Conservation (phyloP, 1,140 invertebrate species). For the Helicoverpa armigera region DNA sequence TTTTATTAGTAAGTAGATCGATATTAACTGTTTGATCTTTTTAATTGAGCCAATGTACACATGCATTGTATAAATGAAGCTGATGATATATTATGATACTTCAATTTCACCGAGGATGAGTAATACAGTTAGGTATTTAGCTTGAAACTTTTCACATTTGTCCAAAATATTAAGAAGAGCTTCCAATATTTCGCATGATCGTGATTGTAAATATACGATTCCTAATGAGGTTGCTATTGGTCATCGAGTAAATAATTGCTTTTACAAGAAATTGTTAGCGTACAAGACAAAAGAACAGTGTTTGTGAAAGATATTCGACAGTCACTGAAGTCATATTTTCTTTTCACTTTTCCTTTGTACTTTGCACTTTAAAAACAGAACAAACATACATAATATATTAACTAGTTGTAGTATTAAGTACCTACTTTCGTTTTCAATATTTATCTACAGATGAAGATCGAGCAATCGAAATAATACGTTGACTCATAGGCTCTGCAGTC, state of each 20-base stretch:
- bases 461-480: too few species aligned
- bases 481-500: too few species aligned
- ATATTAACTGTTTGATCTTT: slow-evolving; percentile 32
- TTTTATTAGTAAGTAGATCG: slow-evolving; percentile 31
- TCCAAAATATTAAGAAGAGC: neutral
- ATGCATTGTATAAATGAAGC: neutral
- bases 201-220: slow-evolving; percentile 7
- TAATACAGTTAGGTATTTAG: too few species aligned
- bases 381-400: too few species aligned
- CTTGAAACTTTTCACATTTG: too few species aligned
- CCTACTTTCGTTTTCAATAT: too few species aligned
- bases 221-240: neutral
- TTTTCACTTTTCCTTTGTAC: too few species aligned
- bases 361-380: too few species aligned
- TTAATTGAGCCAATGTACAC: slow-evolving; percentile 9
- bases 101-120: neutral
- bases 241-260: neutral
- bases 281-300: neutral
- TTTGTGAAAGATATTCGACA: neutral
- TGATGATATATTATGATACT: neutral
- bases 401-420: too few species aligned
- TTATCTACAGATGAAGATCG: too few species aligned
- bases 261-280: neutral
- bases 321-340: neutral
- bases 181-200: neutral